Evolutionary conservation across 2,113 vertebrate genomes (phyloP), one percentile per base, ranked within the genome.

Genomic region (Hepsetus odoe): DNA sequence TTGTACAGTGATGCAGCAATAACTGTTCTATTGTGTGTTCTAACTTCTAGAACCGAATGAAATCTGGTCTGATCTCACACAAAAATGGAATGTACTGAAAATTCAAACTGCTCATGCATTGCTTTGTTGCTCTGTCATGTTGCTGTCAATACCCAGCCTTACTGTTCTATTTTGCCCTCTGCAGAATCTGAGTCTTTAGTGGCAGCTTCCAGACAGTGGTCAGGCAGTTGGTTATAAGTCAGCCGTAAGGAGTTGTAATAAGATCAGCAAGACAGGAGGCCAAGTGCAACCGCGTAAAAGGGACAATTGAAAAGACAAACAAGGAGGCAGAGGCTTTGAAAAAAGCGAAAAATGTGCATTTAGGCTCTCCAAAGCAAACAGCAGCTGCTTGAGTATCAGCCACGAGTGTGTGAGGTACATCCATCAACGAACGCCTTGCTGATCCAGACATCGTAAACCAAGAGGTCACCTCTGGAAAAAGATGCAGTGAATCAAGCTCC

Each of bases 201-300:
- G 24, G 13, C 6, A 44, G n/a, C 3, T 59, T 24, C 5, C 38
- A 69, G 70, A 76, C 9, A 68, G 38, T 59, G 67, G 69, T 49
- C 53, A 74, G 72, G 30, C 85, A 70, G 12, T 78, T 79, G 49
- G 59, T 55, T 79, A 83, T 79, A 80, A 78, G 85, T 87, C 83
- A 85, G 44, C n/a, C 55, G 62, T 77, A 81, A 81, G 75, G 16
- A 24, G 49, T n/a, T 80, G 80, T 70, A 84, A 88, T 12, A 26
- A 66, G 76, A 79, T 77, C 53, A 49, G 38, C 24, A 22, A 8
- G 20, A 49, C 3, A 14, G 51, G 44, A 33, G 14, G 85, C 85
- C 87, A 85, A 86, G 76, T 18, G 40, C 74, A 84, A 85, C 82
- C 81, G 42, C 44, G 38, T 28, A 58, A 42, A 42, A 70, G n/a